These are phyloP conservation scores for Gracilinanus agilis DNA, from an alignment of 2,113 vertebrate species.

Conservation along the genomic window DNA sequence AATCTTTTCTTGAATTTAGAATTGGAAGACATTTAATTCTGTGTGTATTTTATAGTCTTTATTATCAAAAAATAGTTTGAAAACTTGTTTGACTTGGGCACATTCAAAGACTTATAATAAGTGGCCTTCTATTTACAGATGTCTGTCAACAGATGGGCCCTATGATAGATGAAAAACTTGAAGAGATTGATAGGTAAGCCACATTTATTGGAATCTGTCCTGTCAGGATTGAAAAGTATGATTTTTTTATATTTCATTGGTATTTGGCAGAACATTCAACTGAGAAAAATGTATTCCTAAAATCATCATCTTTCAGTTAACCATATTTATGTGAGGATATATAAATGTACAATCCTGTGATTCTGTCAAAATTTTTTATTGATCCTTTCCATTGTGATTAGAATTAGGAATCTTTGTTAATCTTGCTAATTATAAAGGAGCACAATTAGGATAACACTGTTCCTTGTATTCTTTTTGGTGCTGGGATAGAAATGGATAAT, in stretches of 20 bases:
- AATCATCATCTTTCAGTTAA: conserved; percentile 26
- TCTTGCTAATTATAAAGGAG: not conserved
- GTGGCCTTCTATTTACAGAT: conserved; percentile 85
- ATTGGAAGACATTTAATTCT: conserved; percentile 29
- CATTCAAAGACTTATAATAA: conserved; percentile 49
- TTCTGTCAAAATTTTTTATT: not conserved
- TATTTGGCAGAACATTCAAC: not conserved
- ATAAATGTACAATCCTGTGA: not conserved
- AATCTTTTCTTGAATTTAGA: conserved; percentile 13
- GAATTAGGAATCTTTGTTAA: not conserved
- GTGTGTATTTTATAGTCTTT: not conserved
- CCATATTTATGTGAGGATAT: not conserved
- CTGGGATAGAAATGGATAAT: conserved; percentile 22
- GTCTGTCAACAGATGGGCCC: conserved; percentile 98
- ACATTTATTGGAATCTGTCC: not conserved
- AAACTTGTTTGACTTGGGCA: conserved; percentile 41
- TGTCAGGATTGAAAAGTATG: not conserved
- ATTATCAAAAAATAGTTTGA: conserved; percentile 43
- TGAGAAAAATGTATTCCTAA: not conserved
- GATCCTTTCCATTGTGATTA: not conserved
- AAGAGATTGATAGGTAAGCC: conserved; percentile 96
- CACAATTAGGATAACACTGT: not conserved
- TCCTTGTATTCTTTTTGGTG: conserved; percentile 33
- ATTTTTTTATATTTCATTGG: conserved; percentile 27
- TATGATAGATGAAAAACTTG: conserved; percentile 96